Evolutionary conservation across 2,888 invertebrate species (phyloP), one percentile per base, ranked within the genome.

Genomic region (Dryadula phaetusa): DNA sequence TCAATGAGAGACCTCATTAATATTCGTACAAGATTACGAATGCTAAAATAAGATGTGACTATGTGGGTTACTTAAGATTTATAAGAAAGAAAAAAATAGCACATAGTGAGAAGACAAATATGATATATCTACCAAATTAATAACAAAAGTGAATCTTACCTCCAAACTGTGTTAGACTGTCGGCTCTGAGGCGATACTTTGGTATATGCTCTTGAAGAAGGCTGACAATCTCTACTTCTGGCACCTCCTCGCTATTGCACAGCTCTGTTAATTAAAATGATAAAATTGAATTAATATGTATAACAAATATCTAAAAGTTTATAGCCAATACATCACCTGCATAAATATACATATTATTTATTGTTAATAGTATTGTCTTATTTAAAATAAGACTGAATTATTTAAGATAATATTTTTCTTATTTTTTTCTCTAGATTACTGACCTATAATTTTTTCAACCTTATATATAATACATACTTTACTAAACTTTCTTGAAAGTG

Each of bases 181-280:
- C 99, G 66, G 98, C 98, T 85, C 99, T 95, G 72, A 99, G 94
- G 83, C 96, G 97, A 92, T 99, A 99, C 84, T 96, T 96, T 63
- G 99, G 99, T 87, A 99, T 98, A 90, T 98, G 97, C 89, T 99
- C 98, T 93, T 98, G 97, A 77, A 99, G 94, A 77, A 99, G 94
- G 88, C 98, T 98, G 90, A 99, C 96, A 82, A 99, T 97, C 93
- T 99, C 98, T 82, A 99, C 98, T 94, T 99, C 99, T 73, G 98
- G 97, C 90, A 98, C 94, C 90, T 98, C 96, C 87, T 96, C 97
- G 90, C 96, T 96, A 93, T 96, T 97, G 95, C 98, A 98, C 93
- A 98, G 94, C 93, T 98, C 98, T 98, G 95, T 71, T 74, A 88
- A 89, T 83, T 80, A 69, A 80, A 75, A 72, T 42, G 47, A 37